Base-by-base conservation (phyloP, 2,888 invertebrate species). In the Microctonus hyperodae region DNA sequence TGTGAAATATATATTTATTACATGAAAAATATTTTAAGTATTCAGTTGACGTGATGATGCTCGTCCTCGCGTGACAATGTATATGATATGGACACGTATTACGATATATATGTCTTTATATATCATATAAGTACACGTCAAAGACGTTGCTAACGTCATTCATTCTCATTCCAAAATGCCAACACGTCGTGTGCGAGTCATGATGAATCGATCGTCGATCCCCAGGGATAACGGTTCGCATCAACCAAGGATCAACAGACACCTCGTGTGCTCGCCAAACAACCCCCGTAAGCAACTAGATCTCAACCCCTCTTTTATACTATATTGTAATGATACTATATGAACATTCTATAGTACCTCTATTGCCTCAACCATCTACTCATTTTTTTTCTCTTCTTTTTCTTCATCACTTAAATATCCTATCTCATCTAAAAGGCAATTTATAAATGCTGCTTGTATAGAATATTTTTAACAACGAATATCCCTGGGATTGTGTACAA, bases 141-240 rank as follows among this genome's bases (percentile, higher is more conserved):
- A 50, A 70, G 64, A 67, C 56, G 58, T 65, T 67, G 48, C 64
- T 48, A 62, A 58, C 66, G 50, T 68, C 51, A 67, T 67, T 62
- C 40, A 63, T 44, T 40, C 11, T n/a, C 33, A 31, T 62, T 69
- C 59, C 57, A 53, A 57, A 35, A 61, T 35, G 59, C 37, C 28
- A 59, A 56, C 51, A 73, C 72, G 73, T 72, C 69, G 65, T 55
- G 44, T 44, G 44, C 16, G 73, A 73, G 72, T 70, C 72, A 73
- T 79, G 80, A 79, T 79, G 78, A 80, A 81, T 82, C 79, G 79
- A 79, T 79, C 75, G 75, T 72, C 72, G 79, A 82, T 83, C 80
- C 79, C 77, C 68, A 22, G 78, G 81, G 81, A 81, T 81, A 80
- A 80, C 71, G 72, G 74, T 74, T 75, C 78, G 77, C 76, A 81